A percentile compares a stretch with the other conserved stretches of the same genome.
Evolutionary conservation across 2,113 vertebrate species (phyloP).

Genomic region (Xyliphius kryptos): DNA sequence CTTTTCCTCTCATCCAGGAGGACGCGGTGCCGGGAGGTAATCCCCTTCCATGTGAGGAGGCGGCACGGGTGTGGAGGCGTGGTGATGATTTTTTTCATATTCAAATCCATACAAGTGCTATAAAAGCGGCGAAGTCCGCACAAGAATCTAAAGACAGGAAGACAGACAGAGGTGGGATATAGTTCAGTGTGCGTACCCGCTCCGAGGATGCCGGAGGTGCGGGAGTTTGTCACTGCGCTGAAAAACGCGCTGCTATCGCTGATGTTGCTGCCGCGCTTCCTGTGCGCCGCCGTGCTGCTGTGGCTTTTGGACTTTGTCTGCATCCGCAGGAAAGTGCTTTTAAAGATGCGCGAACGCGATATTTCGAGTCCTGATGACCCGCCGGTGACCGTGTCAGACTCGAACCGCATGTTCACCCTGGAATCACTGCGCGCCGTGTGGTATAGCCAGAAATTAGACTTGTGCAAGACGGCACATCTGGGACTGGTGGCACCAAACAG

Average conservation of each 20-base stretch:
- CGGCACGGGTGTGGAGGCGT: slow-evolving; percentile 81
- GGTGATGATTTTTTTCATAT: no score
- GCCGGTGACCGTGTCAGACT: slow-evolving; percentile 88
- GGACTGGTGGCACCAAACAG: slow-evolving; percentile 86
- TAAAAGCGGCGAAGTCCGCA: no score
- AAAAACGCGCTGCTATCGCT: slow-evolving; percentile 83
- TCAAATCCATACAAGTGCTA: no score
- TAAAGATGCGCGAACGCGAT: slow-evolving; percentile 64
- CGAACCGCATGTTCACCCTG: slow-evolving; percentile 90
- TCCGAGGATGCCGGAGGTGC: slow-evolving; percentile 68
- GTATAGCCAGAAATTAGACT: slow-evolving; percentile 95
- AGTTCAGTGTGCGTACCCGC: slow-evolving; percentile 50
- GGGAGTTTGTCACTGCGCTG: slow-evolving; percentile 78
- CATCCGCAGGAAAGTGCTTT: slow-evolving; percentile 82
- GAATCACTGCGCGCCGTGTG: slow-evolving; percentile 93
- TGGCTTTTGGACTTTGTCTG: slow-evolving; percentile 96
- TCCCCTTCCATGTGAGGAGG: slow-evolving; percentile 93
- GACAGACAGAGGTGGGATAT: no score
- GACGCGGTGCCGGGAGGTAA: slow-evolving; percentile 71
- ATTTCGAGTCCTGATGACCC: slow-evolving; percentile 78
- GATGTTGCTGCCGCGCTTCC: slow-evolving; percentile 91
- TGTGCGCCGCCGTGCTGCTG: slow-evolving; percentile 86
- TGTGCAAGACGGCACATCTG: slow-evolving; percentile 88
- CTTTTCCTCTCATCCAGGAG: no score
- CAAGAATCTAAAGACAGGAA: neutral